phyloP scores from a whole-genome alignment of 2,113 vertebrate species.

The Mixornis gularis region DNA sequence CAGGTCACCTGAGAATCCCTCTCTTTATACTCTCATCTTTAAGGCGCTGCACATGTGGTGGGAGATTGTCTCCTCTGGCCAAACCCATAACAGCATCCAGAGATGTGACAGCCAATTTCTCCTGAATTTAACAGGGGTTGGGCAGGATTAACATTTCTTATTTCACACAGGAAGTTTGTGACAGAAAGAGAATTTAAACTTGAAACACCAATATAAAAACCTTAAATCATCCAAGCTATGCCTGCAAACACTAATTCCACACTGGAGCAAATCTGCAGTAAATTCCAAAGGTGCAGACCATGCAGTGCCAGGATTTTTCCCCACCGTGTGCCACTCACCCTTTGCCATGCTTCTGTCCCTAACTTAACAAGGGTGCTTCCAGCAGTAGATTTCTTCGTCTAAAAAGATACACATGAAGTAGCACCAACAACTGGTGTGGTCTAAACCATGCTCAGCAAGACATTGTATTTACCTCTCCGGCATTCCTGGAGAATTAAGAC shows the following conservation, averaged over 20 bases:
- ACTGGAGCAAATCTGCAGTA: neutral
- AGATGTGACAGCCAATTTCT: neutral
- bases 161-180: neutral
- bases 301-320: neutral
- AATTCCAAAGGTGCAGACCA: neutral
- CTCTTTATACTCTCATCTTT: neutral
- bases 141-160: neutral
- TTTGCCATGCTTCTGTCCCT: neutral
- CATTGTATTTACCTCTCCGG: neutral
- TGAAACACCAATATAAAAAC: neutral
- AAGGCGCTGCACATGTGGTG: rapidly evolving
- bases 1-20: neutral
- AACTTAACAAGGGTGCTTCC: neutral
- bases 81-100: neutral
- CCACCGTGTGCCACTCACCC: neutral
- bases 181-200: neutral
- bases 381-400: neutral
- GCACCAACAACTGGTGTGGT: constrained; percentile 24
- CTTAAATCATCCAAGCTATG: neutral
- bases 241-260: neutral
- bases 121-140: neutral
- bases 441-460: constrained; percentile 21
- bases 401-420: neutral
- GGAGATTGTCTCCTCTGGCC: neutral
- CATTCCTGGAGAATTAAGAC: constrained; percentile 40